Percentiles rank a stretch among this genome's conserved stretches.
These are phyloP conservation scores for Rhegmatorhina hoffmannsi DNA, from an alignment of 2,113 vertebrate genomes.

Conservation along the genomic window DNA sequence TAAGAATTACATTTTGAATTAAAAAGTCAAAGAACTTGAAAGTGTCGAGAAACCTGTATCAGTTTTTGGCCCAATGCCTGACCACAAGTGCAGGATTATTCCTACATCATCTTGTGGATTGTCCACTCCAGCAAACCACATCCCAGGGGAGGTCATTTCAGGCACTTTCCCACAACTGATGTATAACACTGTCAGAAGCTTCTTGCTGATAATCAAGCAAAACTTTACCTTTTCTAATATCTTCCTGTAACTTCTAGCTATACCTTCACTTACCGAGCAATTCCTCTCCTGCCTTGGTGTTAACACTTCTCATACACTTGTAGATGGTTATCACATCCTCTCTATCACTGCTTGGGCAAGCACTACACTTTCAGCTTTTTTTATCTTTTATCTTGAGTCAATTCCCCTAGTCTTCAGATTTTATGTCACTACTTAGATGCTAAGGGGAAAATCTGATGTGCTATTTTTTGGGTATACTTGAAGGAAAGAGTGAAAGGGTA, in stretches of 20 bases:
- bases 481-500: not conserved
- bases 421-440: not conserved
- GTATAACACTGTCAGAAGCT: not conserved
- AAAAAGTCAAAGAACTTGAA: not conserved
- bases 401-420: not conserved
- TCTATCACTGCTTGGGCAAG: slow-evolving; percentile 8
- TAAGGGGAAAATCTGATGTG: not conserved
- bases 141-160: not conserved
- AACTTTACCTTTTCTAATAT: slow-evolving; percentile 24
- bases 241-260: not conserved
- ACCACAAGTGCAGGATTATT: not conserved
- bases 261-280: not conserved
- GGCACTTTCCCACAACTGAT: not conserved
- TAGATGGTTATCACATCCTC: slow-evolving; percentile 49
- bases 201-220: slow-evolving; percentile 12
- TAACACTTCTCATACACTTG: slow-evolving; percentile 29
- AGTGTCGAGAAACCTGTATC: not conserved
- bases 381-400: slow-evolving; percentile 18
- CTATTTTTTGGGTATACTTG: not conserved
- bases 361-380: not conserved
- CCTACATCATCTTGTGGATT: not conserved
- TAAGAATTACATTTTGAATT: not conserved
- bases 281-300: slow-evolving; percentile 9
- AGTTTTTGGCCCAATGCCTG: not conserved
- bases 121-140: not conserved